phyloP scores from a whole-genome alignment of 2,797 vertebrate species.

The Muraenolepis orangiensis region DNA sequence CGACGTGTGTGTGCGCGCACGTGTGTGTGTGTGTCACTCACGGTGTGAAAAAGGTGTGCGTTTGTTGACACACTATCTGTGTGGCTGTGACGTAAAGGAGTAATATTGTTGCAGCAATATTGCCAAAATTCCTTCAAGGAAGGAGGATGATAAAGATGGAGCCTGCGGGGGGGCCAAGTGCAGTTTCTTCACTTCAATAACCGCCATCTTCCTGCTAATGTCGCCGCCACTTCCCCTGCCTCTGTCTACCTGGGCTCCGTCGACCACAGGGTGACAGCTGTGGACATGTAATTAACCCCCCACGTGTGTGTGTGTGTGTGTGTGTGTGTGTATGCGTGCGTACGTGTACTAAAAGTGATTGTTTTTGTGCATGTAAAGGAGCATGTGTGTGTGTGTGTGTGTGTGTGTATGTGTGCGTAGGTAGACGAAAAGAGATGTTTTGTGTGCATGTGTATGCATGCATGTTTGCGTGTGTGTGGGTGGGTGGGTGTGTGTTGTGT shows the following conservation, averaged over 20 bases:
- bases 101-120: slow-evolving; percentile 61
- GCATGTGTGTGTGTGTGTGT: background rate
- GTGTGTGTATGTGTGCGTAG: background rate
- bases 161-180: slow-evolving; percentile 28
- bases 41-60: background rate
- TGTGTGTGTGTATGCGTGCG: too few species aligned
- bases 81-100: slow-evolving; percentile 16
- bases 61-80: background rate
- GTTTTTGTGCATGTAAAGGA: too few species aligned
- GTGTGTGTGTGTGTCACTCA: background rate
- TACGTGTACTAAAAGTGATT: too few species aligned
- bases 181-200: slow-evolving; percentile 39
- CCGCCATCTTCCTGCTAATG: slow-evolving; percentile 14
- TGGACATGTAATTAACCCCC: slow-evolving; percentile 30
- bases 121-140: slow-evolving; percentile 58
- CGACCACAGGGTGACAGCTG: slow-evolving; percentile 15
- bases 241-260: slow-evolving; percentile 13
- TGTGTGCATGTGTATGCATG: background rate
- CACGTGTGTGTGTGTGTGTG: slow-evolving; percentile 10
- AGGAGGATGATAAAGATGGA: slow-evolving; percentile 26
- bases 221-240: slow-evolving; percentile 15
- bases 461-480: slow-evolving; percentile 9
- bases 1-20: slow-evolving; percentile 17
- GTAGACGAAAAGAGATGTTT: too few species aligned
- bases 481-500: background rate